Evolutionary conservation across 2,113 vertebrate species (phyloP).

Genomic region (Ardeotis arabs): DNA sequence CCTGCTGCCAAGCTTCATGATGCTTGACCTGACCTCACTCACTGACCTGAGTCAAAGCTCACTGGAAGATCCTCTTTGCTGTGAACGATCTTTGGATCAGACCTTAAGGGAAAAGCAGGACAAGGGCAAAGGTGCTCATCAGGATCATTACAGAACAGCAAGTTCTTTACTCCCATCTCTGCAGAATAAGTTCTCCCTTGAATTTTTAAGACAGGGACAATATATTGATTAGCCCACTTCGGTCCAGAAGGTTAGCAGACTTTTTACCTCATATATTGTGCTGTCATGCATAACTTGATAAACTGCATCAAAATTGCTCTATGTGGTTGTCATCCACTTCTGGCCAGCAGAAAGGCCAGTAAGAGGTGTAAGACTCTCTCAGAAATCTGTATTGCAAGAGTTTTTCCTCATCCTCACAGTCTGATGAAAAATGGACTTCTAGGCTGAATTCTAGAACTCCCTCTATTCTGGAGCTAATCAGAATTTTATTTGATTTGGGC

Average conservation of each 20-base stretch:
- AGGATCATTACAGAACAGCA: background rate
- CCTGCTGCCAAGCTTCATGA: background rate
- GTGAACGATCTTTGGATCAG: background rate
- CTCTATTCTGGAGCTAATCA: background rate
- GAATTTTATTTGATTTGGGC: background rate
- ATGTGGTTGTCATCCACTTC: background rate
- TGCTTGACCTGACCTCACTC: background rate
- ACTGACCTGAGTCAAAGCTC: background rate
- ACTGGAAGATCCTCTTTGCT: background rate
- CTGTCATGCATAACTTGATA: background rate
- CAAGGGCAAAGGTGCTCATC: background rate
- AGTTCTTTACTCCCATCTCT: background rate
- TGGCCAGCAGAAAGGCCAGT: background rate
- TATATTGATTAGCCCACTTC: background rate
- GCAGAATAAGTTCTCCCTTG: background rate
- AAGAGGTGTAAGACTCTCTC: background rate
- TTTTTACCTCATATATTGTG: background rate
- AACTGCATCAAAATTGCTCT: background rate
- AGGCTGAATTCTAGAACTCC: background rate
- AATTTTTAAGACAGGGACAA: background rate
- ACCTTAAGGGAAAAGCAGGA: background rate
- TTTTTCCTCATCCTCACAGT: background rate
- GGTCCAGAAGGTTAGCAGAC: background rate
- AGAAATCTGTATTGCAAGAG: background rate
- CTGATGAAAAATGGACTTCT: background rate